These are phyloP conservation scores for Gallinago solitaria DNA, from an alignment of 2,797 vertebrate species.

Conservation along the genomic window DNA sequence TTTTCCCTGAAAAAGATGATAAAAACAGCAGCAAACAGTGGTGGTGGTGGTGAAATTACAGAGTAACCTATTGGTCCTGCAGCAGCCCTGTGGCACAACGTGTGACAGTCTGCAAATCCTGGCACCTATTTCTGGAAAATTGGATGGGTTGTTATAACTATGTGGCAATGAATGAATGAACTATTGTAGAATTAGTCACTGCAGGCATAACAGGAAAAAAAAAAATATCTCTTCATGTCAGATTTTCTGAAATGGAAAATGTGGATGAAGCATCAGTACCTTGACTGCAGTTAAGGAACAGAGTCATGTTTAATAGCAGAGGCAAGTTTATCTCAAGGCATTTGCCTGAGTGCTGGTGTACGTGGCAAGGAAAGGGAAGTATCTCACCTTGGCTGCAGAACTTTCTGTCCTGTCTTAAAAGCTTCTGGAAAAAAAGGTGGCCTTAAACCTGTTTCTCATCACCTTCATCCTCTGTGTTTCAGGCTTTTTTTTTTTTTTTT, in stretches of 20 bases:
- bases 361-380: background rate
- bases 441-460: background rate
- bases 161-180: constrained; percentile 81
- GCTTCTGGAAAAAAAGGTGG: background rate
- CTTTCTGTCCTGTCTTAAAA: background rate
- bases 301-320: constrained; percentile 6
- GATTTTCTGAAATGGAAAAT: constrained; percentile 75
- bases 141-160: constrained; percentile 59
- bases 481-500: background rate
- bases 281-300: constrained; percentile 33
- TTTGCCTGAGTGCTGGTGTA: background rate
- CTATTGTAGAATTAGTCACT: constrained; percentile 79
- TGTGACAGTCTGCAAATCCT: constrained; percentile 63
- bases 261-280: constrained; percentile 44
- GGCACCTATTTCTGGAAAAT: constrained; percentile 79
- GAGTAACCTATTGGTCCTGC: constrained; percentile 58
- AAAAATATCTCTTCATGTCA: constrained; percentile 46
- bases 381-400: background rate
- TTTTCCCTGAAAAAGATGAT: constrained; percentile 52
- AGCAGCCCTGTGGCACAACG: constrained; percentile 34
- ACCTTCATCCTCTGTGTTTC: background rate
- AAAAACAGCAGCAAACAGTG: constrained; percentile 29
- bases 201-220: constrained; percentile 38
- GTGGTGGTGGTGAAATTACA: constrained; percentile 78
- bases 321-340: background rate